Percentiles rank a stretch among this genome's conserved stretches.
Conservation (phyloP, 2,888 invertebrate species). For the Geotrupes spiniger region DNA sequence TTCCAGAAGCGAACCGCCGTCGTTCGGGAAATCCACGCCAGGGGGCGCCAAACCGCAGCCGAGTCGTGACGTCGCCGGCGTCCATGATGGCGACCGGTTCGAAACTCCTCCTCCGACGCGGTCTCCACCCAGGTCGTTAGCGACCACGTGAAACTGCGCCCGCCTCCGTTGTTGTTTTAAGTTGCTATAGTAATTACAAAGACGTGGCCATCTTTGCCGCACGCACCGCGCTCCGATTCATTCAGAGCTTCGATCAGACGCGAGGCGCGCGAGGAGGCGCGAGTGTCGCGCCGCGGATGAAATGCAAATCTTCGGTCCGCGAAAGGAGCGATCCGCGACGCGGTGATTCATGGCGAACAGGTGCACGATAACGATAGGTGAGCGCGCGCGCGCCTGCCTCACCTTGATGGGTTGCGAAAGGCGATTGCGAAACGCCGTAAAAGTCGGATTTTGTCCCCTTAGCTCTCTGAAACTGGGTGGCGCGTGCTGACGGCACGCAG, state of each 20-base stretch:
- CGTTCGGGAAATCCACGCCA: slow-evolving; percentile 20
- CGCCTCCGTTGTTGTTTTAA: slow-evolving; percentile 35
- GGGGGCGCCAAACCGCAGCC: slow-evolving; percentile 29
- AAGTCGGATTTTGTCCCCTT: slow-evolving; percentile 4
- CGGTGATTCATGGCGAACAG: background rate
- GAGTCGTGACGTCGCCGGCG: slow-evolving; percentile 25
- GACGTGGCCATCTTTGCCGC: slow-evolving; percentile 36
- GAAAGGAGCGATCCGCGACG: too few relatives aligned
- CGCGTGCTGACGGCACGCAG: slow-evolving; percentile 3
- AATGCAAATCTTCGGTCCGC: too few relatives aligned
- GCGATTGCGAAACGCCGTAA: slow-evolving; percentile 1
- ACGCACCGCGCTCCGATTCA: slow-evolving; percentile 17
- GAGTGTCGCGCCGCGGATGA: too few relatives aligned
- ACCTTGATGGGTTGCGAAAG: background rate
- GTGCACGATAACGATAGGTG: background rate
- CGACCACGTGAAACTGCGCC: slow-evolving; percentile 35
- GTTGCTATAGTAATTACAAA: slow-evolving; percentile 41
- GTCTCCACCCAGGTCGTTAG: too few relatives aligned
- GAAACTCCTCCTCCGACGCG: too few relatives aligned
- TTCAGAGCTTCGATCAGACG: too few relatives aligned
- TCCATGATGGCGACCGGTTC: slow-evolving; percentile 32
- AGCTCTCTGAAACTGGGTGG: background rate
- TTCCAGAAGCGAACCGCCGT: slow-evolving; percentile 4
- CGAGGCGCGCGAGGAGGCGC: too few relatives aligned
- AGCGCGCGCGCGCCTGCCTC: background rate